Evolutionary conservation across 2,113 vertebrate species (phyloP), one percentile per base, ranked within the genome.

Genomic region (Pseudorhombus dupliciocellatus): DNA sequence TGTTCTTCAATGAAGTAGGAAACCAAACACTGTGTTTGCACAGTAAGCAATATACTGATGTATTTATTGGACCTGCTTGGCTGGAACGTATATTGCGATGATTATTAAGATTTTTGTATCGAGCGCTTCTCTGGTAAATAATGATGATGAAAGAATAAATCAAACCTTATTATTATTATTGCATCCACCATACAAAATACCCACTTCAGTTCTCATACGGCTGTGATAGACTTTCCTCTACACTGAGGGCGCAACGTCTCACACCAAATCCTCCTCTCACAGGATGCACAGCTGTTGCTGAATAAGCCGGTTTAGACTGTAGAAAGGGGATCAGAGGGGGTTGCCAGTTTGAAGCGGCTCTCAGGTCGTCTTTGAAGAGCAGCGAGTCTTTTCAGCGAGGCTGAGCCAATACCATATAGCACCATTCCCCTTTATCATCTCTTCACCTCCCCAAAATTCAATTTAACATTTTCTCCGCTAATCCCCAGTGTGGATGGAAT

Each of bases 401-500:
- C 80, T 54, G 42, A 79, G 73, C 70, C 70, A 67, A 76, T 66
- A 73, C 61, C 63, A 59, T 53, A 57, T 11, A 52, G 42, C 61
- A 51, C 50, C 60, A 58, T 82, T 78, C 75, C 42, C 31, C 48
- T 83, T 84, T 80, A 78, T 83, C 75, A 48, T 77, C 64, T 63
- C 28, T 74, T 50, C 31, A 79, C 75, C 69, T 57, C 46, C 66
- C 65, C 66, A 71, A 80, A 81, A 89, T 81, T 84, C 53, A 79
- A 77, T 84, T 82, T 64, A 79, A 77, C 61, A 82, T 77, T 70
- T 73, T 80, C 40, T 63, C 16, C 59, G 7, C 79, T 86, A 87
- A 91, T 84, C 84, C 83, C 70, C 58, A 34, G 28, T 55, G 62
- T 75, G 67, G 63, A 79, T 67, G 73, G 82, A 89, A 90, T 84